These are phyloP conservation scores for Adela reaumurella DNA, from an alignment of 2,888 invertebrate species.

Conservation along the genomic window DNA sequence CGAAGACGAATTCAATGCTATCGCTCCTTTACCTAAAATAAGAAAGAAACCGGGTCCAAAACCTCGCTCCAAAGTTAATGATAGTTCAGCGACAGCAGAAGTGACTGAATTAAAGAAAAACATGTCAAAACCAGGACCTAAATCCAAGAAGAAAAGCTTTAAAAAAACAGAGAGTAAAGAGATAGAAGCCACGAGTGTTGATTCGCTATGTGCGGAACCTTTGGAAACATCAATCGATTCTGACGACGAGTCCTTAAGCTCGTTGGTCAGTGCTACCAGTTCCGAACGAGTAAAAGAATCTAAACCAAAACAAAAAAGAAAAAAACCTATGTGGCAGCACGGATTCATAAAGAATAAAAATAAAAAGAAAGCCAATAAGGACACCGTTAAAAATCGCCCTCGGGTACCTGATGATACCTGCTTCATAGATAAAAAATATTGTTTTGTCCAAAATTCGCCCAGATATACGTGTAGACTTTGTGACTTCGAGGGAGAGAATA, in stretches of 20 bases:
- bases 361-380: slow-evolving; percentile 22
- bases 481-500: slow-evolving; percentile 52
- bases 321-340: slow-evolving; percentile 23
- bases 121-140: slow-evolving; percentile 25
- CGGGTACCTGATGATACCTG: slow-evolving; percentile 11
- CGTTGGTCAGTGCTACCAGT: slow-evolving; percentile 29
- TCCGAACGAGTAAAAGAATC: slow-evolving; percentile 29
- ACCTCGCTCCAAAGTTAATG: slow-evolving; percentile 18
- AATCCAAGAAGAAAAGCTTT: slow-evolving; percentile 27
- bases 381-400: slow-evolving; percentile 1
- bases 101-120: slow-evolving; percentile 9
- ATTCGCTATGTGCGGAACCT: slow-evolving; percentile 18
- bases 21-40: slow-evolving; percentile 13
- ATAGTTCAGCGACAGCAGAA: background rate
- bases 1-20: slow-evolving; percentile 13
- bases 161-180: slow-evolving; percentile 8
- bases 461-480: slow-evolving; percentile 61
- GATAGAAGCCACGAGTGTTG: background rate
- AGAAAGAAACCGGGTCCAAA: slow-evolving; percentile 26
- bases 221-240: slow-evolving; percentile 24
- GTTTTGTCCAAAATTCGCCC: slow-evolving; percentile 28
- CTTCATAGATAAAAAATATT: slow-evolving; percentile 41
- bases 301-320: slow-evolving; percentile 30
- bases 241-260: slow-evolving; percentile 28
- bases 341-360: slow-evolving; percentile 38